Percentiles rank a stretch among this genome's conserved stretches.
These are phyloP conservation scores for Rhabdornis inornatus DNA, from an alignment of 2,113 vertebrate genomes.

Conservation along the genomic window DNA sequence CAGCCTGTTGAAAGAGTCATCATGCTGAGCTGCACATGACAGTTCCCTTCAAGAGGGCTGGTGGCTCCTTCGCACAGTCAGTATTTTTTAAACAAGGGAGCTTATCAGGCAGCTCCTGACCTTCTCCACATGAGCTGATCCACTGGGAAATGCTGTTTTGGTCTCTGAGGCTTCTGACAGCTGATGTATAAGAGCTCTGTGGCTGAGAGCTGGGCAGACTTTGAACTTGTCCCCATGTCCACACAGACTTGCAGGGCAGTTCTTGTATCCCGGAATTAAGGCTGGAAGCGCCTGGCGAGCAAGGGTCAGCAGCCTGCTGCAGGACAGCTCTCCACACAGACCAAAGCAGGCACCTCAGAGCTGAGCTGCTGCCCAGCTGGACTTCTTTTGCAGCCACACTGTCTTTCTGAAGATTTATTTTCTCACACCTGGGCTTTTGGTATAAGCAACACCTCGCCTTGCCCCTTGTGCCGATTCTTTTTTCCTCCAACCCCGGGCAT, in stretches of 20 bases:
- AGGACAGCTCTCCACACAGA: rapidly evolving
- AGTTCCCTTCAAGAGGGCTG: slow-evolving; percentile 27
- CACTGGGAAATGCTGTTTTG: not conserved
- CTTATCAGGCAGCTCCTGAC: slow-evolving; percentile 20
- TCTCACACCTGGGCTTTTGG: not conserved
- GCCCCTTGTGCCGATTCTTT: not conserved
- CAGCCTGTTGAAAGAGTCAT: slow-evolving; percentile 88
- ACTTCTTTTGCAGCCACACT: not conserved
- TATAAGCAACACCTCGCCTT: not conserved
- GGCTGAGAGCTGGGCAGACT: slow-evolving; percentile 2
- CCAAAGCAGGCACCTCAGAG: not conserved
- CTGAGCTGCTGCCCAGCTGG: not conserved
- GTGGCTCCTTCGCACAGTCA: slow-evolving; percentile 3
- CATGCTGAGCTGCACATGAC: slow-evolving; percentile 83
- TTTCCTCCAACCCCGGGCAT: slow-evolving; percentile 2
- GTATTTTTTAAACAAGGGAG: slow-evolving; percentile 8
- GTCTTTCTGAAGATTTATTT: not conserved
- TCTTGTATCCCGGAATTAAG: not conserved
- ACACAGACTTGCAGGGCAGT: not conserved
- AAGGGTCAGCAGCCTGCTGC: not conserved
- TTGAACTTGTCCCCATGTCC: not conserved
- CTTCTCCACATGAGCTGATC: slow-evolving; percentile 55
- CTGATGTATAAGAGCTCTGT: slow-evolving; percentile 9
- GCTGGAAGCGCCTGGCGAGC: not conserved
- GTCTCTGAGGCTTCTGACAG: not conserved